Base-by-base conservation (phyloP, 1,140 invertebrate species). In the Bombus affinis region DNA sequence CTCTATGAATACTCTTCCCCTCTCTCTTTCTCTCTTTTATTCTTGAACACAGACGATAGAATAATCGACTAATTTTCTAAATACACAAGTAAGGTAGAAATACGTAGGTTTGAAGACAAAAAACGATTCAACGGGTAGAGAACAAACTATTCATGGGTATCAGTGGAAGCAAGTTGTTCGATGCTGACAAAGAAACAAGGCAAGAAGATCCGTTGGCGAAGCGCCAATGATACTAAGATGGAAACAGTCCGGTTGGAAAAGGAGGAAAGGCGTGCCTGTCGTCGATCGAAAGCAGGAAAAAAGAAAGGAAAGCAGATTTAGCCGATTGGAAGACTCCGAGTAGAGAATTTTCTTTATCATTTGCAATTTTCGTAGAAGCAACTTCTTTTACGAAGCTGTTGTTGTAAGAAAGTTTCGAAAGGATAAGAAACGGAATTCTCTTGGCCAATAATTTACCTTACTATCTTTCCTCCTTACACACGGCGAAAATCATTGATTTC, bases 171-270 rank as follows among this genome's bases (percentile, higher is more conserved):
- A 32, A 53, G 35, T 44, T 57, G 28, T 37, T 77, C 65, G 47
- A 59, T 57, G 8, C 18, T 25, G 57, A 59, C n/a, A 57, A 80
- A n/a, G 66, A 44, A 2, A 47, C n/a, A 32, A 44, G 10, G n/a
- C 39, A 78, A 78, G 66, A 68, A 70, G 15, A 25, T 28, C 0
- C 18, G 28, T 47, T 80, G 65, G 78, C 78, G 32, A 42, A 70
- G 44, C 37, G 65, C 42, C 62, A 57, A n/a, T 35, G 78, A 75
- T 22, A 44, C 18, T 32, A 53, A 47, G 15, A n/a, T 39, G 42
- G n/a, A 32, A 73, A 73, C 44, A 42, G 44, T 53, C n/a, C 15
- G 25, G 32, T 75, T 53, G 1, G 73, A 37, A 37, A 35, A 12
- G 47, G 73, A 25, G 25, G 47, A 75, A 35, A 75, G 22, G 47